These are phyloP conservation scores for Labeo calbasu DNA, from an alignment of 2,797 vertebrate species.

Conservation along the genomic window DNA sequence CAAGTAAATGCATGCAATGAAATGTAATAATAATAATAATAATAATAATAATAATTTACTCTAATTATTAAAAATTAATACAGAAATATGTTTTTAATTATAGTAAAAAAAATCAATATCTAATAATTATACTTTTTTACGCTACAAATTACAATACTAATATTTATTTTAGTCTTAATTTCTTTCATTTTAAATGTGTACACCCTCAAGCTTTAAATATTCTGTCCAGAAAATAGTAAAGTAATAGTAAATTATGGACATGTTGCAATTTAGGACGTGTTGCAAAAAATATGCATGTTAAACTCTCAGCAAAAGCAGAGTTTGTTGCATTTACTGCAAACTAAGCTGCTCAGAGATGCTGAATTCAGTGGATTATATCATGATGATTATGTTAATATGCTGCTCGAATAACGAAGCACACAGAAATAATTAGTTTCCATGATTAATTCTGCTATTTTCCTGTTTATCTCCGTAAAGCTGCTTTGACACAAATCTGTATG, in stretches of 20 bases:
- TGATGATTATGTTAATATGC: background rate
- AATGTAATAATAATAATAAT: background rate
- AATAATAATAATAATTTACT: background rate
- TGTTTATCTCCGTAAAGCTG: background rate
- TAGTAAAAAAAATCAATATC: background rate
- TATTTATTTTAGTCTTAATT: background rate
- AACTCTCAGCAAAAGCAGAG: background rate
- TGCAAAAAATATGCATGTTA: background rate
- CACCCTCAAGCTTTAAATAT: too few relatives aligned
- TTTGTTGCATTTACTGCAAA: background rate
- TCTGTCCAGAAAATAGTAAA: too few relatives aligned
- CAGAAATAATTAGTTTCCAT: background rate
- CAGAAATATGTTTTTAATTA: background rate
- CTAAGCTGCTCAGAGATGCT: background rate
- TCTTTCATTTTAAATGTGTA: background rate
- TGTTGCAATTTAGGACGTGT: background rate
- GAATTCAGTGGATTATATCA: background rate
- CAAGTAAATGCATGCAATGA: background rate
- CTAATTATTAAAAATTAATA: background rate
- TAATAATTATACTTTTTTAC: background rate
- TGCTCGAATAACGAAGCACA: too few relatives aligned
- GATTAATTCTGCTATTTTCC: background rate
- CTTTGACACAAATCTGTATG: background rate
- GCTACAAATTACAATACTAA: background rate
- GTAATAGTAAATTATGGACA: too few relatives aligned